phyloP scores from a whole-genome alignment of 2,888 invertebrate genomes.

The Caenorhabditis sp. region DNA sequence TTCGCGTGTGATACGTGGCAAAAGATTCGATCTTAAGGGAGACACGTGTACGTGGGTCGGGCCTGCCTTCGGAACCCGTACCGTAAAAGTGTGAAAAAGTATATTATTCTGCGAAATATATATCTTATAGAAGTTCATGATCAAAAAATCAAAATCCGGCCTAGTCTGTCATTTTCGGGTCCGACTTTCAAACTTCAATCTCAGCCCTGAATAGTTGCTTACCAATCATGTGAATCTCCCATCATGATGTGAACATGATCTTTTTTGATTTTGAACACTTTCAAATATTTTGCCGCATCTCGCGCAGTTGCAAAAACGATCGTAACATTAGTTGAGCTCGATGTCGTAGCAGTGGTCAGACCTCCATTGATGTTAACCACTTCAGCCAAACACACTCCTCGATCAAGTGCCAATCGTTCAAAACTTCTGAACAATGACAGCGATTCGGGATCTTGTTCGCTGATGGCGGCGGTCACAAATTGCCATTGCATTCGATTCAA shows the following conservation, averaged over 20 bases:
- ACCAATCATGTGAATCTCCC: constrained; percentile 68
- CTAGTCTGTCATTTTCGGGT: no score
- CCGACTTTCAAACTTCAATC: no score
- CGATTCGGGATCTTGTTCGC: constrained; percentile 59
- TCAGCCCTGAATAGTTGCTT: no score
- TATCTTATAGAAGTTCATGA: no score
- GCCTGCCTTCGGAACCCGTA: no score
- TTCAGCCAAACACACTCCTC: constrained; percentile 65
- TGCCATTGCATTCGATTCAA: constrained; percentile 63
- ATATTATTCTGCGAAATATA: no score
- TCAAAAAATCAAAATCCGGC: no score
- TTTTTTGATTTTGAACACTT: constrained; percentile 19
- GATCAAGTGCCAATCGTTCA: constrained; percentile 53
- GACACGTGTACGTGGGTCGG: no score
- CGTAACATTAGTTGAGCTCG: constrained; percentile 62
- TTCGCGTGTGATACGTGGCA: no score
- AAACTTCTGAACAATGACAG: constrained; percentile 62
- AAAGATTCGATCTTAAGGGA: no score
- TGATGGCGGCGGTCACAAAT: constrained; percentile 60
- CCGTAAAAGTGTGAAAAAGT: no score
- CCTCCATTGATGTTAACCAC: constrained; percentile 44
- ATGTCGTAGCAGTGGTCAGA: background rate
- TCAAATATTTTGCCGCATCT: constrained; percentile 46
- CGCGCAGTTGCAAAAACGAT: constrained; percentile 58
- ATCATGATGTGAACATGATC: constrained; percentile 61